These are phyloP conservation scores for Ypsolopha sequella DNA, from an alignment of 2,888 invertebrate species.

Conservation along the genomic window DNA sequence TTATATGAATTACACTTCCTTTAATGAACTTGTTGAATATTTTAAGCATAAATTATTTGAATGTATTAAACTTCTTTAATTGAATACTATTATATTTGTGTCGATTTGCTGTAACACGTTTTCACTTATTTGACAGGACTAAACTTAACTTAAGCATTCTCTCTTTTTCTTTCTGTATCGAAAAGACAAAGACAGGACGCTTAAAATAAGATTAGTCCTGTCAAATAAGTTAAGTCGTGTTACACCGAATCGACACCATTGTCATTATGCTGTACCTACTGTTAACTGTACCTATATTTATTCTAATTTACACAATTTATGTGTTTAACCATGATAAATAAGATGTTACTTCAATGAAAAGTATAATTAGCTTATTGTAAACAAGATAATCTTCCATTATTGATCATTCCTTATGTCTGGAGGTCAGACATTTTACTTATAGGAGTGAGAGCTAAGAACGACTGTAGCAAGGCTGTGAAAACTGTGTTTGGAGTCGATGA, in stretches of 20 bases:
- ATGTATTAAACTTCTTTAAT: not conserved
- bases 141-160: too few species aligned
- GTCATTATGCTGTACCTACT: too few species aligned
- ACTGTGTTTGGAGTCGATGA: slow-evolving; percentile 34
- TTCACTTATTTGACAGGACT: too few species aligned
- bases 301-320: not conserved
- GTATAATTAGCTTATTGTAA: not conserved
- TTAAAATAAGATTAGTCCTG: too few species aligned
- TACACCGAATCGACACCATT: not conserved
- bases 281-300: not conserved
- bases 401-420: slow-evolving; percentile 52
- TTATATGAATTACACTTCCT: too few species aligned
- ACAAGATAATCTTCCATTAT: slow-evolving; percentile 19
- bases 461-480: slow-evolving; percentile 67
- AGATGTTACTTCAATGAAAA: not conserved
- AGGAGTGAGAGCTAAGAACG: slow-evolving; percentile 54
- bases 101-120: not conserved
- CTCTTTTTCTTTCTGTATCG: too few species aligned
- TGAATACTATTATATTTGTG: not conserved
- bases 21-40: not conserved
- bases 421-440: slow-evolving; percentile 34
- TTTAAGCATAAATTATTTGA: not conserved
- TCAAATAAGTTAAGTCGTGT: too few species aligned
- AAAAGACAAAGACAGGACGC: too few species aligned
- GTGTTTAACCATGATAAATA: not conserved